Evolutionary conservation across 2,113 vertebrate genomes (phyloP).

Genomic region (Ceyx margarethae): DNA sequence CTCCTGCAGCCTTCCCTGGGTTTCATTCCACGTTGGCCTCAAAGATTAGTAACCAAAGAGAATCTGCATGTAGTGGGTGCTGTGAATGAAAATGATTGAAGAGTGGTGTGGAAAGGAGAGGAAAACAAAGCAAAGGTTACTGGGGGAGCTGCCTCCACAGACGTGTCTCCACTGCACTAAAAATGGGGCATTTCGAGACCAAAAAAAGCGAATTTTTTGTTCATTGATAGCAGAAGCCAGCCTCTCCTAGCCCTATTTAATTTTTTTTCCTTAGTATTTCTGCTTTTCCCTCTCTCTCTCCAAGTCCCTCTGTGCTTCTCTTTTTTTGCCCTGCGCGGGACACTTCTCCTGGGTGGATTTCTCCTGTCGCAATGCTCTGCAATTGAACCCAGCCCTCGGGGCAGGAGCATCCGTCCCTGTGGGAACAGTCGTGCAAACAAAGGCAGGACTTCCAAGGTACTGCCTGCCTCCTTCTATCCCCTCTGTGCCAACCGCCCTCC

Average conservation of each 20-base stretch:
- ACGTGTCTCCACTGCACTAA: not conserved
- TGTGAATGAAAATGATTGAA: not conserved
- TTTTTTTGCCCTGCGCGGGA: no score
- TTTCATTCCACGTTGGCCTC: not conserved
- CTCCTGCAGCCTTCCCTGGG: not conserved
- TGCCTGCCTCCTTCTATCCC: not conserved
- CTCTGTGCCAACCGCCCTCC: not conserved
- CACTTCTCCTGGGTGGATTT: not conserved
- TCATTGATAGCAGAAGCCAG: not conserved
- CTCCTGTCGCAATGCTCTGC: not conserved
- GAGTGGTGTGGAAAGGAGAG: not conserved
- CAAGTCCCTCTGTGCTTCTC: not conserved
- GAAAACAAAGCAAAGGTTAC: not conserved
- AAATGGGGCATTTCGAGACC: not conserved
- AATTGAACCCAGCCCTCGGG: not conserved
- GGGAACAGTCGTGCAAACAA: not conserved
- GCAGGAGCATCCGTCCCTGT: not conserved
- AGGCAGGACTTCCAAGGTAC: not conserved
- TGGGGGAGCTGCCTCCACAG: not conserved
- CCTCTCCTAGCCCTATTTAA: not conserved
- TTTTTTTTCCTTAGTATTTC: not conserved
- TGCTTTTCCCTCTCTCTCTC: not conserved
- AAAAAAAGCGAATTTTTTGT: not conserved
- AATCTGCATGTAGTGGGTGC: not conserved
- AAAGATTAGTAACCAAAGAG: not conserved